These are phyloP conservation scores for Prorops nasuta DNA, from an alignment of 1,140 invertebrate species.

Conservation along the genomic window DNA sequence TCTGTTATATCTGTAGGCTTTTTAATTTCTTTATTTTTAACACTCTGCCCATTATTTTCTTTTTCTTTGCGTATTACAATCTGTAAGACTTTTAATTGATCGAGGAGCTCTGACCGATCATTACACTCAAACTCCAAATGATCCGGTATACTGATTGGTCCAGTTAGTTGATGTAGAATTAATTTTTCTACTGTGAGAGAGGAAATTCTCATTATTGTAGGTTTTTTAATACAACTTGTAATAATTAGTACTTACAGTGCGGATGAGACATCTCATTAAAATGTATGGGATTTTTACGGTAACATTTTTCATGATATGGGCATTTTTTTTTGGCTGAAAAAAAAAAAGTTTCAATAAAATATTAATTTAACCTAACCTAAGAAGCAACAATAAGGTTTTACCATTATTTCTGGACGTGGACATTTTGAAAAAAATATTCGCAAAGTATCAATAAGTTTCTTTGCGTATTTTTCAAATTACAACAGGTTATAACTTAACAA, in stretches of 20 bases:
- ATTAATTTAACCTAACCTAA: too few relatives aligned
- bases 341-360: too few relatives aligned
- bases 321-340: constrained; percentile 31
- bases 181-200: constrained; percentile 46
- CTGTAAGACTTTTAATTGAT: constrained; percentile 46
- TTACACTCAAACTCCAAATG: constrained; percentile 34
- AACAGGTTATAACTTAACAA: too few relatives aligned
- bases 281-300: constrained; percentile 79
- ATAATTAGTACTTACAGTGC: constrained; percentile 63
- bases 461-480: too few relatives aligned
- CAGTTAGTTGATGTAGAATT: constrained; percentile 30
- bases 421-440: too few relatives aligned
- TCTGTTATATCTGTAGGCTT: neutral
- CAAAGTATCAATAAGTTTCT: too few relatives aligned
- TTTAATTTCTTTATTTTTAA: neutral
- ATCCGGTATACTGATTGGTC: constrained; percentile 32
- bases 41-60: constrained; percentile 11
- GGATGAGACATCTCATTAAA: constrained; percentile 77
- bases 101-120: constrained; percentile 38
- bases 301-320: constrained; percentile 61
- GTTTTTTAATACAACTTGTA: constrained; percentile 14
- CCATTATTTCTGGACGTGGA: too few relatives aligned
- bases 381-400: too few relatives aligned
- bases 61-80: constrained; percentile 41
- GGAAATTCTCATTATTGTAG: constrained; percentile 22